Evolutionary conservation across 2,888 invertebrate species (phyloP).

Genomic region (Anarsia innoxiella): DNA sequence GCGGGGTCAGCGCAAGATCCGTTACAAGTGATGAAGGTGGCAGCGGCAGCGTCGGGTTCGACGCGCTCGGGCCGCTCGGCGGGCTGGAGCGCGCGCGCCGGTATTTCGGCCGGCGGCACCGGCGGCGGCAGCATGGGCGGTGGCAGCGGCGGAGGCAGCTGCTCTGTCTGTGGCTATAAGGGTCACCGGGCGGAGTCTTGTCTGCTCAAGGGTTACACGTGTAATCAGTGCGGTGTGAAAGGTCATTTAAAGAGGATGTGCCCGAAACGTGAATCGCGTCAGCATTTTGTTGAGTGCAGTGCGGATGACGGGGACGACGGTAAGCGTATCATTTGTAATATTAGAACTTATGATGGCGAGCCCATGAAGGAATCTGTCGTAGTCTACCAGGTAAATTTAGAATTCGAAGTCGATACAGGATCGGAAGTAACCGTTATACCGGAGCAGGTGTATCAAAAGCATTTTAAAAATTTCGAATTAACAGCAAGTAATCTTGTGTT

Average conservation of each 20-base stretch:
- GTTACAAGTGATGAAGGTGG: slow-evolving; percentile 5
- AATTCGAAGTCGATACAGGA: slow-evolving; percentile 11
- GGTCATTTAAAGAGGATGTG: slow-evolving; percentile 13
- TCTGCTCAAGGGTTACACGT: slow-evolving; percentile 11
- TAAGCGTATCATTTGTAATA: slow-evolving; percentile 9
- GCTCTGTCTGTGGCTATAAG: slow-evolving; percentile 6
- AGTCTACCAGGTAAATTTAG: not conserved
- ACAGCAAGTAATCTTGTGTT: slow-evolving; percentile 8
- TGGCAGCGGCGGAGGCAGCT: slow-evolving; percentile 2
- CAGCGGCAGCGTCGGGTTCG: not conserved
- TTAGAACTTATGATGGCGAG: slow-evolving; percentile 4
- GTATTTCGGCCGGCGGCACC: not conserved
- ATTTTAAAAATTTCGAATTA: not conserved
- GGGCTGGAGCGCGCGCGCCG: not conserved
- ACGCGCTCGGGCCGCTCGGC: not conserved
- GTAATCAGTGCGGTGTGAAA: slow-evolving; percentile 12
- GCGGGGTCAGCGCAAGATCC: not conserved
- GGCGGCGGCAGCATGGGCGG: not conserved
- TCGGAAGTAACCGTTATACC: slow-evolving; percentile 10
- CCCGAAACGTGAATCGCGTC: not conserved
- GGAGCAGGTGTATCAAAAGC: not conserved
- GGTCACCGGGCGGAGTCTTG: slow-evolving; percentile 8
- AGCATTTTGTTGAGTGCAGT: slow-evolving; percentile 11
- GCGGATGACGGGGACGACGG: slow-evolving; percentile 8
- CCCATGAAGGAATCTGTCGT: slow-evolving; percentile 4